phyloP scores from a whole-genome alignment of 2,797 vertebrate species.

The Crenuchus spilurus region DNA sequence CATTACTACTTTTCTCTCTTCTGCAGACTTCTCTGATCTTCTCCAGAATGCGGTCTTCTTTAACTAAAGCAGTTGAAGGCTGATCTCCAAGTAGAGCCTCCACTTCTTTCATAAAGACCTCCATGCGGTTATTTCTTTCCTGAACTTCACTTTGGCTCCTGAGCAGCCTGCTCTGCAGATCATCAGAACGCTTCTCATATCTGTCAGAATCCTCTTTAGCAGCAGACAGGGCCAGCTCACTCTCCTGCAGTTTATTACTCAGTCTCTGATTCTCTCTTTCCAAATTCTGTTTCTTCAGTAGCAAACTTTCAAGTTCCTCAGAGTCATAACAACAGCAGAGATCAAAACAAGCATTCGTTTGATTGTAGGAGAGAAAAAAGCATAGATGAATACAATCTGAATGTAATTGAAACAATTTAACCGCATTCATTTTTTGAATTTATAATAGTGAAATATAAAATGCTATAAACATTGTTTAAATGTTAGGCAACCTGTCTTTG shows the following conservation, averaged over 20 bases:
- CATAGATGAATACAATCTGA: too few species aligned
- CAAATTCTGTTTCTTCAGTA: conserved; percentile 68
- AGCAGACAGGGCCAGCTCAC: conserved; percentile 74
- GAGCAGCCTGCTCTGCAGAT: conserved; percentile 75
- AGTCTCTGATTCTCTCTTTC: conserved; percentile 79
- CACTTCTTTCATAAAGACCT: conserved; percentile 77
- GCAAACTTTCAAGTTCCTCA: conserved; percentile 80
- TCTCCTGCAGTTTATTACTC: conserved; percentile 76
- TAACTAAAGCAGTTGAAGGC: conserved; percentile 52
- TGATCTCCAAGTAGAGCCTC: conserved; percentile 64
- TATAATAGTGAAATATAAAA: too few species aligned
- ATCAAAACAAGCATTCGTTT: neutral
- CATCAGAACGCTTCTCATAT: conserved; percentile 75
- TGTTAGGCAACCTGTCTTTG: too few species aligned
- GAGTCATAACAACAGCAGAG: conserved; percentile 29
- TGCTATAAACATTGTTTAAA: too few species aligned
- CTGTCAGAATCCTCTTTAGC: conserved; percentile 73
- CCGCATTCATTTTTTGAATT: too few species aligned
- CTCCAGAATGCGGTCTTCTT: conserved; percentile 75
- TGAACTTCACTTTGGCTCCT: conserved; percentile 70
- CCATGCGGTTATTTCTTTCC: conserved; percentile 61
- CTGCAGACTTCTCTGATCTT: conserved; percentile 72
- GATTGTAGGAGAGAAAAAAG: too few species aligned
- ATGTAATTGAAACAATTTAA: too few species aligned
- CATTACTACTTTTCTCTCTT: conserved; percentile 63